These are phyloP conservation scores for Drosophila kikkawai DNA, from an alignment of 1,140 invertebrate species.

Conservation along the genomic window DNA sequence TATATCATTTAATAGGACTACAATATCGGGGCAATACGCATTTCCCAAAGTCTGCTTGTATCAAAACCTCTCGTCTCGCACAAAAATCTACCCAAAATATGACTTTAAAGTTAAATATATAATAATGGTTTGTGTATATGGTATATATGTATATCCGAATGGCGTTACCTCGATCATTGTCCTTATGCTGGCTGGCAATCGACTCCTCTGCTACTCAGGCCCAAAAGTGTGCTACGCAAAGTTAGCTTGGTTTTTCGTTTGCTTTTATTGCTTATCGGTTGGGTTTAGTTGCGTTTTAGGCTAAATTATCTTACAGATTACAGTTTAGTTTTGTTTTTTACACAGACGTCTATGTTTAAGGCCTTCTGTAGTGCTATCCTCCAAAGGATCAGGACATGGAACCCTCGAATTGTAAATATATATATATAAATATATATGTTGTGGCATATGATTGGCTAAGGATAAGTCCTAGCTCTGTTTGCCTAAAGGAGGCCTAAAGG, in stretches of 20 bases:
- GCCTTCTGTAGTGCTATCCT: neutral
- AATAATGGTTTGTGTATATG: slow-evolving; percentile 16
- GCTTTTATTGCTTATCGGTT: slow-evolving; percentile 49
- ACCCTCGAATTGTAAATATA: slow-evolving; percentile 18
- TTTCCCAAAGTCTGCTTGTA: slow-evolving; percentile 29
- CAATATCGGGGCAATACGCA: slow-evolving; percentile 41
- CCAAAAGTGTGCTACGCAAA: slow-evolving; percentile 34
- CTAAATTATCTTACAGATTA: slow-evolving; percentile 19
- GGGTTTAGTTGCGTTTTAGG: slow-evolving; percentile 35
- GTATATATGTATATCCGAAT: slow-evolving; percentile 18
- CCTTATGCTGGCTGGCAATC: neutral
- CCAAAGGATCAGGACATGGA: neutral
- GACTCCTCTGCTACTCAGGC: neutral
- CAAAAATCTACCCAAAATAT: slow-evolving; percentile 39
- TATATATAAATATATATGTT: slow-evolving; percentile 9
- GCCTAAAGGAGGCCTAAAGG: neutral
- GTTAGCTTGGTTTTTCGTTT: slow-evolving; percentile 15
- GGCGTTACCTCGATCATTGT: slow-evolving; percentile 1
- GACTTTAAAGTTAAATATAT: slow-evolving; percentile 13
- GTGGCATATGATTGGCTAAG: slow-evolving; percentile 26
- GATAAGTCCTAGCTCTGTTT: neutral
- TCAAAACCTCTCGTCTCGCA: slow-evolving; percentile 25
- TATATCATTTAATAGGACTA: slow-evolving; percentile 19
- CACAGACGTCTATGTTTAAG: neutral
- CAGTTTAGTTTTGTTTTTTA: neutral